phyloP scores from a whole-genome alignment of 2,797 vertebrate species.

The Propithecus perrieri region DNA sequence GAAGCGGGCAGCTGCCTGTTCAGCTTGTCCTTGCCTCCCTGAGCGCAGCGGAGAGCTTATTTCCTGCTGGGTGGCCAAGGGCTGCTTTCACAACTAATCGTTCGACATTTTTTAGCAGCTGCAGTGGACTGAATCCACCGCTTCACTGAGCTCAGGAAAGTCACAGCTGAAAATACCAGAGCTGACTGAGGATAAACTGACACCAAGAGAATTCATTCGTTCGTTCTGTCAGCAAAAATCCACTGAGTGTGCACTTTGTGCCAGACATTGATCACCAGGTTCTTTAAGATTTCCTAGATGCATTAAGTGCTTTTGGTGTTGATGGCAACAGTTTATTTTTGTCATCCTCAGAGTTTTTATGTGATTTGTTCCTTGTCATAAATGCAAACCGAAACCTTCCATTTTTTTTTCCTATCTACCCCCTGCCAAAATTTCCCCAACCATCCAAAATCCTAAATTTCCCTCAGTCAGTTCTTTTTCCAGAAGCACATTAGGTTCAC shows the following conservation, averaged over 20 bases:
- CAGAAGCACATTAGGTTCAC: background rate
- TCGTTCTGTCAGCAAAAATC: background rate
- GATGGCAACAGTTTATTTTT: constrained; percentile 38
- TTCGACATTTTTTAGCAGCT: background rate
- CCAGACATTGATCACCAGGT: background rate
- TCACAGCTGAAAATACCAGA: background rate
- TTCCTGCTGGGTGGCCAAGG: background rate
- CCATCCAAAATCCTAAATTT: constrained; percentile 3
- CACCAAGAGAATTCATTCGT: background rate
- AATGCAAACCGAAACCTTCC: constrained; percentile 35
- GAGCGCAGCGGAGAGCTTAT: background rate
- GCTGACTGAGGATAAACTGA: background rate
- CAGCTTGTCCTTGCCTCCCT: background rate
- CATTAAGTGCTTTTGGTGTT: constrained; percentile 13
- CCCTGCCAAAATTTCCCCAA: background rate
- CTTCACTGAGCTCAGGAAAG: background rate
- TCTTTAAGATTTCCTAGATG: background rate
- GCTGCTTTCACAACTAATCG: background rate
- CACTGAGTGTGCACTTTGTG: background rate
- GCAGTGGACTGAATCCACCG: background rate
- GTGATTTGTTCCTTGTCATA: constrained; percentile 28
- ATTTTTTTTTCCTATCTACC: background rate
- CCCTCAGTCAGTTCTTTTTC: constrained; percentile 18
- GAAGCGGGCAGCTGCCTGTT: background rate
- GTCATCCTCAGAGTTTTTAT: background rate